phyloP scores from a whole-genome alignment of 2,797 vertebrate genomes.

The Pseudomugil gertrudae region DNA sequence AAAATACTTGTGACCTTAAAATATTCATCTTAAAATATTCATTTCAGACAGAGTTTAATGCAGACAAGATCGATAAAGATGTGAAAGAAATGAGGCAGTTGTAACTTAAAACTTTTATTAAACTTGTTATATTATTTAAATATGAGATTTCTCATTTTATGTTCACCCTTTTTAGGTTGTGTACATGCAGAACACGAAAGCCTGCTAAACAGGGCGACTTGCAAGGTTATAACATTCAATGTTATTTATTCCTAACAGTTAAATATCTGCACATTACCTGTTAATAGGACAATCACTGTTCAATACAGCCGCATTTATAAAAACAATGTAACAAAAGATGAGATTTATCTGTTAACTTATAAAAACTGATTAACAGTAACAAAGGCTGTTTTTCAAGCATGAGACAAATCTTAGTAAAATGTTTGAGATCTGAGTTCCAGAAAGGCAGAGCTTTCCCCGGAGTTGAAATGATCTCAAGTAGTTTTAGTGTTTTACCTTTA shows the following conservation, averaged over 20 bases:
- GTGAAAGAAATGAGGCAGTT: conserved; percentile 15
- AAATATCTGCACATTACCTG: conserved; percentile 66
- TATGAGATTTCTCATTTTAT: conserved; percentile 56
- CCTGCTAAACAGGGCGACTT: conserved; percentile 62
- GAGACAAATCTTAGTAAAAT: conserved; percentile 59
- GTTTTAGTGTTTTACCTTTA: conserved; percentile 44
- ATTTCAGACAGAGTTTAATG: no score
- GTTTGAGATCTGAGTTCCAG: conserved; percentile 38
- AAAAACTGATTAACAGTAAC: conserved; percentile 80
- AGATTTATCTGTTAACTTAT: conserved; percentile 79
- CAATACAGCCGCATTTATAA: conserved; percentile 79
- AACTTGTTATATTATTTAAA: conserved; percentile 75
- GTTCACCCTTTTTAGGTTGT: conserved; percentile 40
- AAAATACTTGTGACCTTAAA: no score
- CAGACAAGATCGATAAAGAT: not conserved
- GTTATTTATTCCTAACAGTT: conserved; percentile 70
- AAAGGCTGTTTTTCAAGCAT: conserved; percentile 69
- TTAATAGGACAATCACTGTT: conserved; percentile 63
- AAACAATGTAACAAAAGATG: conserved; percentile 73
- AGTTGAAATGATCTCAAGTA: conserved; percentile 54
- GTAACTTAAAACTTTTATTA: conserved; percentile 76
- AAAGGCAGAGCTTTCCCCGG: conserved; percentile 45
- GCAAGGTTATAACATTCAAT: conserved; percentile 73
- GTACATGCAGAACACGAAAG: conserved; percentile 75
- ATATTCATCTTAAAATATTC: no score